Evolutionary conservation across 2,797 vertebrate genomes (phyloP), one percentile per base, ranked within the genome.

Genomic region (Odontamblyopus rebecca): DNA sequence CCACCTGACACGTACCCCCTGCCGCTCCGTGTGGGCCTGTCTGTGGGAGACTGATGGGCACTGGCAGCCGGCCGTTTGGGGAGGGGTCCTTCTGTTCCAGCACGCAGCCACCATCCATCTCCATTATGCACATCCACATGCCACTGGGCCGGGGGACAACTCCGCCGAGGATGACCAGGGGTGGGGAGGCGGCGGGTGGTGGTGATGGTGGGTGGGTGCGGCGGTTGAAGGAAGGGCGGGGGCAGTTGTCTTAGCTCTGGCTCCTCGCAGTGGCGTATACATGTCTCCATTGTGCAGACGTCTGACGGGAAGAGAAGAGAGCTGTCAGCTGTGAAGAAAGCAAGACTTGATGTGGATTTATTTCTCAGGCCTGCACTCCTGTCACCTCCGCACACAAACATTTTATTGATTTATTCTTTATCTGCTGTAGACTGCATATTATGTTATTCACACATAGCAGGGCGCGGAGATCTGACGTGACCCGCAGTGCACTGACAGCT

Each of bases 41-140:
- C 86, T 61, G 62, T 59, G 75, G 68, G 89, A 88, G 86, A 90
- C 86, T 90, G 91, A 93, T 93, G 88, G 88, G 86, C 84, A 80
- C 73, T 91, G 91, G 89, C 91, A 89, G 90, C 87, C 80, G 81
- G 78, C 87, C 86, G 83, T 91, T 90, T 86, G 86, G 90, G 91
- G 91, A 92, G 88, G 89, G 90, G 89, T 83, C 80, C 80, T 85
- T 92, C 91, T 90, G 86, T 82, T 87, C 84, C 73, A 68, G 76
- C 18, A 87, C 67, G 85, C 82, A 80, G 88, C 83, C 86, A 71
- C 85, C 91, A 93, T 93, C 90, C 86, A 90, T 93, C 92, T 92
- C 90, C 89, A 92, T 93, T 93, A 92, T 23, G 83, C 86, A 84
- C 84, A 86, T 93, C 88, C 89, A 90, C 85, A 91, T 91, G 91